A percentile compares a stretch with the other conserved stretches of the same genome.
phyloP scores from a whole-genome alignment of 2,888 invertebrate genomes.

The Melanchra persicariae region DNA sequence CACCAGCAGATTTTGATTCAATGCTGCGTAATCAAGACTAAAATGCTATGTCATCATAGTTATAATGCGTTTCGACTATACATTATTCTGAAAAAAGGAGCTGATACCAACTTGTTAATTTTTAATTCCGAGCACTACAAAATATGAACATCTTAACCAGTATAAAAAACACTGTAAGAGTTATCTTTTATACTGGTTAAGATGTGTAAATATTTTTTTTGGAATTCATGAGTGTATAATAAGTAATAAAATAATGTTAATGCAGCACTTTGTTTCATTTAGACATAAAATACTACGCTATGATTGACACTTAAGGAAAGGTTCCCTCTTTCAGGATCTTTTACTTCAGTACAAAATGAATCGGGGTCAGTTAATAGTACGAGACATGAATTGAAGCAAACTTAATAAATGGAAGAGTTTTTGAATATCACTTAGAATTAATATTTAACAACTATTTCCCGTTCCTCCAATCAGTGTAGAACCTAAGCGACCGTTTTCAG shows the following conservation, averaged over 20 bases:
- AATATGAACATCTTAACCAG: no score
- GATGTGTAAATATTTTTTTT: no score
- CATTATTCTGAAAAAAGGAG: background rate
- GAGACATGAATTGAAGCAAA: background rate
- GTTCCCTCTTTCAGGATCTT: background rate
- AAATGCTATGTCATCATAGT: background rate
- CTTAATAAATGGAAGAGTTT: background rate
- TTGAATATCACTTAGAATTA: background rate
- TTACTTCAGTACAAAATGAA: background rate
- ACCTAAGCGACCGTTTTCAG: background rate
- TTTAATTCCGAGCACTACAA: background rate
- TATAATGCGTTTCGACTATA: background rate
- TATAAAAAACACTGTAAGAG: no score
- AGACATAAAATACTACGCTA: no score
- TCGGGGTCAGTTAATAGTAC: background rate
- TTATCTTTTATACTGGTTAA: no score
- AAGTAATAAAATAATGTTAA: background rate
- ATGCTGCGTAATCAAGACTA: background rate
- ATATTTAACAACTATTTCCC: background rate
- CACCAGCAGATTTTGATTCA: background rate
- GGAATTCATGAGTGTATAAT: no score
- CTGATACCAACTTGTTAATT: background rate
- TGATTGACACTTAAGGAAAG: background rate
- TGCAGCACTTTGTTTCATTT: no score
- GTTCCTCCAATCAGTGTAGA: background rate